These are phyloP conservation scores for Cacoxenus indagator DNA, from an alignment of 2,888 invertebrate species.

Conservation along the genomic window DNA sequence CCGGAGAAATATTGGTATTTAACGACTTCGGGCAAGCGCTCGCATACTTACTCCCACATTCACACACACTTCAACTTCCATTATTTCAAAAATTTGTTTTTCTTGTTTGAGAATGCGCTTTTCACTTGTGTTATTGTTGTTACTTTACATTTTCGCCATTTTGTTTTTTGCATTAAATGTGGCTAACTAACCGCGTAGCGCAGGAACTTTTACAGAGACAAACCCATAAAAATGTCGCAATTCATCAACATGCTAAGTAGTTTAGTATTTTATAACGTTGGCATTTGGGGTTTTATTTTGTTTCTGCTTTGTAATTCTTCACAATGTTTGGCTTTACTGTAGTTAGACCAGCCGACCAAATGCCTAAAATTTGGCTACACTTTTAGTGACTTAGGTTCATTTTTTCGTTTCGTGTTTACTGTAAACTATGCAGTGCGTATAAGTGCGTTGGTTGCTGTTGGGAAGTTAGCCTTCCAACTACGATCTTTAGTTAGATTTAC, in stretches of 20 bases:
- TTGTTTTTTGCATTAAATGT: not conserved
- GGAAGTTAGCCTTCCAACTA: not conserved
- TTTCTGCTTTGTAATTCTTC: not conserved
- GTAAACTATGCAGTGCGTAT: conserved; percentile 6
- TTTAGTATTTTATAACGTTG: conserved; percentile 55
- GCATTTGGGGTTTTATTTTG: conserved; percentile 8
- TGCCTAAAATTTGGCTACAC: conserved; percentile 5
- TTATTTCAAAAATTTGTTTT: not conserved
- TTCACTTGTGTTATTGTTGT: not conserved
- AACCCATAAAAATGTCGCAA: conserved; percentile 66
- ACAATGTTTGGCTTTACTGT: not conserved
- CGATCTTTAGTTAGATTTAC: not conserved
- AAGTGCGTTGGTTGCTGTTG: not conserved
- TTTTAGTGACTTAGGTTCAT: not conserved
- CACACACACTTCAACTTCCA: conserved; percentile 3
- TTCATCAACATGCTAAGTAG: conserved; percentile 56
- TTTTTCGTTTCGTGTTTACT: not conserved
- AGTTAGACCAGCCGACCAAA: not conserved
- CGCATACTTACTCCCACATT: not conserved
- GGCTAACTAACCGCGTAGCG: not conserved
- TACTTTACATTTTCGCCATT: not conserved
- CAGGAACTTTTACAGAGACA: conserved; percentile 41
- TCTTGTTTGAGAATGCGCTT: not conserved
- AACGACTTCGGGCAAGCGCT: not conserved
- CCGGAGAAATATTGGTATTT: conserved; percentile 6